Conservation (phyloP, 2,888 invertebrate species). For the Hyppa rectilinea region DNA sequence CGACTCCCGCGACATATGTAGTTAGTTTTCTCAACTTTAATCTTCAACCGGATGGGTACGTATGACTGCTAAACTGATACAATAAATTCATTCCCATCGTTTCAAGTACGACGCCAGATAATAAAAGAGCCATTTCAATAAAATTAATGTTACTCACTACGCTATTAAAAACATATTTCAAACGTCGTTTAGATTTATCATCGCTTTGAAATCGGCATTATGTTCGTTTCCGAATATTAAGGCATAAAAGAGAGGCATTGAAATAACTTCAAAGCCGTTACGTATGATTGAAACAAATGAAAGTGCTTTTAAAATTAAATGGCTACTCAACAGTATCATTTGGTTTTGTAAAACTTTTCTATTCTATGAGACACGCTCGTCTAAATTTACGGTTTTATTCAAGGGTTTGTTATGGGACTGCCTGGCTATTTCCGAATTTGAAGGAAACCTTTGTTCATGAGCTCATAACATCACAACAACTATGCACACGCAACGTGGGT, state of each 20-base stretch:
- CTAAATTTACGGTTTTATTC: background rate
- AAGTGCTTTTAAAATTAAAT: conserved; percentile 46
- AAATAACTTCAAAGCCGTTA: conserved; percentile 39
- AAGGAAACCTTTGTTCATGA: background rate
- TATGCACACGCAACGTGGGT: background rate
- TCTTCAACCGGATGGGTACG: conserved; percentile 18
- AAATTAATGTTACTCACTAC: conserved; percentile 45
- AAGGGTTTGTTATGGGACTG: background rate
- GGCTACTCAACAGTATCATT: conserved; percentile 13
- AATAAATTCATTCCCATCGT: conserved; percentile 35
- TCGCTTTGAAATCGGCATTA: conserved; percentile 44
- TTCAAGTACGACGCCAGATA: conserved; percentile 20
- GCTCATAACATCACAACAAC: background rate
- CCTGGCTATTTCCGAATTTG: background rate
- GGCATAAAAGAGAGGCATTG: conserved; percentile 43
- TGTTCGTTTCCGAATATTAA: conserved; percentile 45
- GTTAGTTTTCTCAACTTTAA: conserved; percentile 33
- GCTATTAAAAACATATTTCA: conserved; percentile 54
- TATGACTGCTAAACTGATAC: conserved; percentile 28
- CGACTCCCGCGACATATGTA: conserved; percentile 33
- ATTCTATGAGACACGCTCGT: background rate
- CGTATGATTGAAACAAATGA: conserved; percentile 41
- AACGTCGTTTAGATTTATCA: conserved; percentile 53
- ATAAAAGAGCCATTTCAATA: conserved; percentile 53
- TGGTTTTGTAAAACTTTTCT: conserved; percentile 9